Conservation (phyloP, 2,888 invertebrate species). For the Camponotus fellah region DNA sequence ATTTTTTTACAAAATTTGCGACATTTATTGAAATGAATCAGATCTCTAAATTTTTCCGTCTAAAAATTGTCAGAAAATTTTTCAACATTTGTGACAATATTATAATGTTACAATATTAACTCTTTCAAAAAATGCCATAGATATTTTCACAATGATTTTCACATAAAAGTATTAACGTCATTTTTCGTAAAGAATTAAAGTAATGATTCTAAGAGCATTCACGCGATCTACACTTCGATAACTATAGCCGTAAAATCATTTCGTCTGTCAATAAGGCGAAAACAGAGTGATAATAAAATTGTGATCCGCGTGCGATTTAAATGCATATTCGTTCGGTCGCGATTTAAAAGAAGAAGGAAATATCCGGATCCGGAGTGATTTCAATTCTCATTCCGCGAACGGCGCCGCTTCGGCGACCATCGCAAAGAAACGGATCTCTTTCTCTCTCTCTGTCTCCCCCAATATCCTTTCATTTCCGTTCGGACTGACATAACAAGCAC, state of each 20-base stretch:
- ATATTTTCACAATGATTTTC: not conserved
- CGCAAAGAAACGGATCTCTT: constrained; percentile 32
- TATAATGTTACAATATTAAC: not conserved
- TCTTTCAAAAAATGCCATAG: not conserved
- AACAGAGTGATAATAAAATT: constrained; percentile 39
- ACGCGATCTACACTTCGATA: not conserved
- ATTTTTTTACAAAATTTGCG: not conserved
- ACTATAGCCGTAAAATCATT: constrained; percentile 1
- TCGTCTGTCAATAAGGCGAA: constrained; percentile 15
- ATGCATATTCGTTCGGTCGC: not conserved
- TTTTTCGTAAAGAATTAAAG: not conserved
- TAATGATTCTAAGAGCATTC: not conserved
- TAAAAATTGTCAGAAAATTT: not conserved
- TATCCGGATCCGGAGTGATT: constrained; percentile 21
- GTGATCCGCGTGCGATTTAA: constrained; percentile 5
- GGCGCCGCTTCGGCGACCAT: constrained; percentile 37
- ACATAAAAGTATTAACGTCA: not conserved
- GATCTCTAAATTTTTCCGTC: not conserved
- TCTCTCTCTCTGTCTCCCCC: constrained; percentile 5
- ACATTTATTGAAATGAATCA: not conserved
- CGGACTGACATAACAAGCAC: constrained; percentile 40
- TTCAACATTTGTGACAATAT: not conserved
- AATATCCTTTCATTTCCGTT: constrained; percentile 67
- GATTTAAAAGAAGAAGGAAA: constrained; percentile 30
- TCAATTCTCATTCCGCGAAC: constrained; percentile 49